Conservation (phyloP, 2,113 vertebrate species). For the Rhagologus leucostigma region DNA sequence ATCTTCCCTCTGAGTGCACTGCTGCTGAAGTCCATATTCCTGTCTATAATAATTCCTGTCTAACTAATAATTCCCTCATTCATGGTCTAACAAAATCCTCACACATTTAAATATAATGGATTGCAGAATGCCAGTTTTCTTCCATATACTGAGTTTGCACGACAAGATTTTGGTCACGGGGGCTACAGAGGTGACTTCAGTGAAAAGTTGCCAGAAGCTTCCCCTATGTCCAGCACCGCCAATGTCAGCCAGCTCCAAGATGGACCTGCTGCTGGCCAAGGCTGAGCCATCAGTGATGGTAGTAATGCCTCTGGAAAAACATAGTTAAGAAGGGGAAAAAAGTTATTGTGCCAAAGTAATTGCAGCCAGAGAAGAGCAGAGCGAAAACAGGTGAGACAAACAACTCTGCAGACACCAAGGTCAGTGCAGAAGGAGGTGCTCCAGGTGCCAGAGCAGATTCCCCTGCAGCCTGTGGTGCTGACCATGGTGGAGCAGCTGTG, state of each 20-base stretch:
- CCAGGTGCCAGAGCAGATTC: background rate
- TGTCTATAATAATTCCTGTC: background rate
- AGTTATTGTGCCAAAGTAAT: background rate
- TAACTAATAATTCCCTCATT: background rate
- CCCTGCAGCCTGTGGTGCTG: accelerated
- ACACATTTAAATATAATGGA: background rate
- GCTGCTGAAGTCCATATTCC: background rate
- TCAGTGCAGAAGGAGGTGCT: background rate
- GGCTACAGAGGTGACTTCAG: background rate
- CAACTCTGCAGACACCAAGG: background rate
- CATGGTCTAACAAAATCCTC: background rate
- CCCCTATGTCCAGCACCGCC: background rate
- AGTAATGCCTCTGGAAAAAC: background rate
- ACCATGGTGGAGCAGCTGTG: background rate
- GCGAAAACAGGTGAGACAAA: background rate
- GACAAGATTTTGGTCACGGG: background rate
- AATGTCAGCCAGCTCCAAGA: background rate
- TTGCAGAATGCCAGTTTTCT: background rate
- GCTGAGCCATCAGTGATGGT: background rate
- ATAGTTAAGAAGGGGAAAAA: background rate
- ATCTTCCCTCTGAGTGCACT: background rate
- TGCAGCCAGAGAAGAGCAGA: background rate
- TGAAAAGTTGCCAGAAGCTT: background rate
- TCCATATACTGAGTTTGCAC: background rate
- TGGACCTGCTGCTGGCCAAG: background rate